Base-by-base conservation (phyloP, 1,140 invertebrate genomes). In the Planococcus citri region DNA sequence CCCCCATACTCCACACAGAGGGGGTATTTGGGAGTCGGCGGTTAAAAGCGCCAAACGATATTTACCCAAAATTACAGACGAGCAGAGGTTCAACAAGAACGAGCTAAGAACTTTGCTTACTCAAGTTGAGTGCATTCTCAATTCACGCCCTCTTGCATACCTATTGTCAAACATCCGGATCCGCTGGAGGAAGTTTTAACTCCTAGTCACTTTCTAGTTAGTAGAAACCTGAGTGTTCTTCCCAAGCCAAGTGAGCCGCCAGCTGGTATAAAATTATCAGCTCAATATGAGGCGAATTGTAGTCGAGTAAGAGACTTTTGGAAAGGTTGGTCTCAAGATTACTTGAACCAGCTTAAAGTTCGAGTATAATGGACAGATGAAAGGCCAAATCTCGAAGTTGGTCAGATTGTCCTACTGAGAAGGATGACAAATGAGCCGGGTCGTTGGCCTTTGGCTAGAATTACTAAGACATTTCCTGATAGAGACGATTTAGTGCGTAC, bases 141-240 rank as follows among this genome's bases (percentile, higher is more conserved):
- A 80, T 73, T 78, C 74, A 20, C 74, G 78, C 27, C 78, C 78
- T 12, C 24, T 80, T n/a, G 76, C 71, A 51, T 51, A 51, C 17
- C n/a, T n/a, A n/a, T n/a, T 17, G 4, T 3, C 2, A 51, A 17
- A 9, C 10, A 51, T 9, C 6, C 41, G n/a, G 41, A 51, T 17
- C 74, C 77, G 29, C 74, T 77, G 61, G 70, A 75, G 0, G 64
- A 70, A 14, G 70, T 71, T 38, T 68, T 78, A 10, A 75, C 78
- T 3, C 76, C 75, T 51, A 73, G 72, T 25, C 73, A 77, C 61
- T 76, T 76, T 41, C 72, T 75, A 0, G 72, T 76, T 20, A 73
- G 72, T 10, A 41, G 72, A 14, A 68, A 69, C 17, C 27, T 74
- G 1, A 51, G 10, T 14, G 29, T 25, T 1, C 12, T 73, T 22